Evolutionary conservation across 2,113 vertebrate species (phyloP).

Genomic region (Albula glossodonta): DNA sequence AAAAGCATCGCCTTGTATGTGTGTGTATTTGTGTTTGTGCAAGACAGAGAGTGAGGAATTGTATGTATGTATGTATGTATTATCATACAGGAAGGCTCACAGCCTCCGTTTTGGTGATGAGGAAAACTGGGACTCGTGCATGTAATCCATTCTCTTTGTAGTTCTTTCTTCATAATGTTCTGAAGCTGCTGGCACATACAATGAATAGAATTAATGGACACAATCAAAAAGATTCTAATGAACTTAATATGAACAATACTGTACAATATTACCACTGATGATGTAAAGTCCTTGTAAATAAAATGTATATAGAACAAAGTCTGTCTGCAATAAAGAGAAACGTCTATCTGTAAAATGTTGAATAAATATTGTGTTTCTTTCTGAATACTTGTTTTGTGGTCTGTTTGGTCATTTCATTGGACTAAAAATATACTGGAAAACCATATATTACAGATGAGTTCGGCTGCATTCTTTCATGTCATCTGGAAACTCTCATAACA

Average conservation of each 20-base stretch:
- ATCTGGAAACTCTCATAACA: neutral
- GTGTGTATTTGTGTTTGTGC: neutral
- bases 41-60: neutral
- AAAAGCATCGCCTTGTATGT: neutral
- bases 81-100: neutral
- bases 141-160: slow-evolving; percentile 79
- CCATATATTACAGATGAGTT: neutral
- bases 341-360: slow-evolving; percentile 85
- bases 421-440: neutral
- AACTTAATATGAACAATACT: slow-evolving; percentile 83
- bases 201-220: slow-evolving; percentile 42
- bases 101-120: slow-evolving; percentile 24
- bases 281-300: slow-evolving; percentile 96
- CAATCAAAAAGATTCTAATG: slow-evolving; percentile 57
- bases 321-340: slow-evolving; percentile 81
- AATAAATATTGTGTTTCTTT: slow-evolving; percentile 95
- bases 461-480: neutral
- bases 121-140: slow-evolving; percentile 72
- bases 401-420: neutral
- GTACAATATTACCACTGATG: slow-evolving; percentile 74
- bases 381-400: slow-evolving; percentile 51
- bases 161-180: slow-evolving; percentile 76
- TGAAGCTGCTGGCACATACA: slow-evolving; percentile 73
- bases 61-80: neutral
- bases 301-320: slow-evolving; percentile 82